Evolutionary conservation across 1,140 invertebrate species (phyloP).

Genomic region (Lepidurus couesii): DNA sequence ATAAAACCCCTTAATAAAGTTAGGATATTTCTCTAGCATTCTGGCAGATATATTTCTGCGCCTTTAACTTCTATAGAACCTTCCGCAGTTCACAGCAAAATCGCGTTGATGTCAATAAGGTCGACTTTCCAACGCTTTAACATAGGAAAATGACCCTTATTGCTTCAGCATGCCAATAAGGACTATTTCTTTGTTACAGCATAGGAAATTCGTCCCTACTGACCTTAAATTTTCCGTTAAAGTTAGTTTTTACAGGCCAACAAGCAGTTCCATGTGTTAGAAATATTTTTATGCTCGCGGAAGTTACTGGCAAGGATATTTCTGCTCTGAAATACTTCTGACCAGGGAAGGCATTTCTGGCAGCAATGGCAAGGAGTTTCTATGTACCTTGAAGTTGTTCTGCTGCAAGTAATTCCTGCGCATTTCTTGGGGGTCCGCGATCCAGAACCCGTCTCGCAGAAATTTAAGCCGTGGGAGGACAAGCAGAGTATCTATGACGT

Average conservation of each 20-base stretch:
- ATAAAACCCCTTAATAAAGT: too few relatives aligned
- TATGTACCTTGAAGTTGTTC: conserved; percentile 61
- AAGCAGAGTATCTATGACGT: conserved; percentile 72
- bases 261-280: conserved; percentile 32
- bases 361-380: conserved; percentile 9
- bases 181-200: not conserved
- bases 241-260: too few relatives aligned
- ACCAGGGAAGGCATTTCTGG: conserved; percentile 24
- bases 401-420: conserved; percentile 68
- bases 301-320: not conserved
- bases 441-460: conserved; percentile 70
- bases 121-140: too few relatives aligned
- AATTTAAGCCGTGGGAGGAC: conserved; percentile 74
- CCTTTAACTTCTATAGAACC: too few relatives aligned
- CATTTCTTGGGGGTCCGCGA: conserved; percentile 62
- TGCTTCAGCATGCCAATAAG: too few relatives aligned
- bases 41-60: too few relatives aligned
- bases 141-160: too few relatives aligned
- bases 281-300: not conserved
- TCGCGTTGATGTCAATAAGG: too few relatives aligned
- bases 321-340: conserved; percentile 29
- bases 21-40: too few relatives aligned
- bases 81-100: too few relatives aligned
- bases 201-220: not conserved
- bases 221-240: conserved; percentile 41